A percentile compares a stretch with the other conserved stretches of the same genome.
These are phyloP conservation scores for Dasypolia templi DNA, from an alignment of 2,888 invertebrate genomes.

Conservation along the genomic window DNA sequence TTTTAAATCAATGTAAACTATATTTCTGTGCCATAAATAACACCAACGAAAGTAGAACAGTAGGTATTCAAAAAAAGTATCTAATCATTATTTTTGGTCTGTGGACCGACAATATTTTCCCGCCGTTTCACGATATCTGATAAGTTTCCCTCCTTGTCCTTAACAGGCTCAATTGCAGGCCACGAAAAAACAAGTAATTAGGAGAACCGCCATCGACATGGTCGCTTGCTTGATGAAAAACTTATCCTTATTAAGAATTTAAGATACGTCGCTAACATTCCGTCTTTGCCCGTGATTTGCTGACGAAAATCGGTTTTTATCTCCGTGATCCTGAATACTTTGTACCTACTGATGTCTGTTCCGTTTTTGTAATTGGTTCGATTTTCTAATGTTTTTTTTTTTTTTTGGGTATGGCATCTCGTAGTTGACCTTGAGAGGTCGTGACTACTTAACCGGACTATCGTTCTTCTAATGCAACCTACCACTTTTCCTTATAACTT, in stretches of 20 bases:
- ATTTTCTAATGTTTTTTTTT: background rate
- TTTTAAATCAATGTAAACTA: background rate
- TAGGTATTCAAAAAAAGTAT: background rate
- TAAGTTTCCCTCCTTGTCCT: constrained; percentile 33
- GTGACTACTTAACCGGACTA: too few species aligned
- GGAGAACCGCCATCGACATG: constrained; percentile 64
- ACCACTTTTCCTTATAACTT: background rate
- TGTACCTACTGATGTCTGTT: background rate
- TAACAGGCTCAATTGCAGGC: constrained; percentile 38
- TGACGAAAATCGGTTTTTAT: constrained; percentile 62
- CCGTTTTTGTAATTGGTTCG: constrained; percentile 17
- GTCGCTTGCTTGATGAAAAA: constrained; percentile 70
- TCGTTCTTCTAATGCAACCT: too few species aligned
- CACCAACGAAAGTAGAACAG: background rate
- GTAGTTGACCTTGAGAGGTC: too few species aligned
- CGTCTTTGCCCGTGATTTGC: constrained; percentile 52
- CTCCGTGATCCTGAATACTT: constrained; percentile 22
- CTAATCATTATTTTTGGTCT: constrained; percentile 23
- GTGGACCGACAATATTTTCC: constrained; percentile 28
- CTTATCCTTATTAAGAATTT: constrained; percentile 73
- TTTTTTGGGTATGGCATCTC: too few species aligned
- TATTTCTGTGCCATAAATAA: background rate
- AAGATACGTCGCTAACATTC: constrained; percentile 71
- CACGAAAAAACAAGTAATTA: constrained; percentile 66
- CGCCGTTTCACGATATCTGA: constrained; percentile 48